Evolutionary conservation across 2,113 vertebrate species (phyloP).

Genomic region (Sander vitreus): DNA sequence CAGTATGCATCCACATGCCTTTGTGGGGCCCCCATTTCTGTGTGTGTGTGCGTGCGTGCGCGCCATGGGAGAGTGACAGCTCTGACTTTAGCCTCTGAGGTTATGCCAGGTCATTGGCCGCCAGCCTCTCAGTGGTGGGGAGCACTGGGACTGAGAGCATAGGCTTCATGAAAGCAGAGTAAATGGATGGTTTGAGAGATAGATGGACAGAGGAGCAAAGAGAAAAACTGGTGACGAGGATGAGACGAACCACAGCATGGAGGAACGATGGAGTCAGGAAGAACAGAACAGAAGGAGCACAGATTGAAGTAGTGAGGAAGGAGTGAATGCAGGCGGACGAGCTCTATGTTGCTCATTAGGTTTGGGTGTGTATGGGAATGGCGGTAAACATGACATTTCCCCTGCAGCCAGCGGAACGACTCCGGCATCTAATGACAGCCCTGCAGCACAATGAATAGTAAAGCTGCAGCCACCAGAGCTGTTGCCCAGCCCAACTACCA

Average conservation of each 20-base stretch:
- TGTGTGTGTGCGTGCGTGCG: conserved; percentile 22
- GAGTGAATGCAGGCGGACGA: conserved; percentile 34
- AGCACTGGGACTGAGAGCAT: conserved; percentile 19
- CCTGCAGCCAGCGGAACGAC: conserved; percentile 72
- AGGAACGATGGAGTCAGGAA: conserved; percentile 6
- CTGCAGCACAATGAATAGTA: conserved; percentile 79
- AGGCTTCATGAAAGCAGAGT: conserved; percentile 42
- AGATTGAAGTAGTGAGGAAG: conserved; percentile 14
- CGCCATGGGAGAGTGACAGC: conserved; percentile 47
- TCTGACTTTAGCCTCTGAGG: conserved; percentile 65
- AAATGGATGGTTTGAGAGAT: conserved; percentile 54
- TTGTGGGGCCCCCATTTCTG: neutral
- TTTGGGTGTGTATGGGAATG: conserved; percentile 83
- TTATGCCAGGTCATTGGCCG: conserved; percentile 60
- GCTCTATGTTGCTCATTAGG: conserved; percentile 75
- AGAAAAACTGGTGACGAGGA: conserved; percentile 22
- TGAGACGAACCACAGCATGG: conserved; percentile 32
- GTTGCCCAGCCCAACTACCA: conserved; percentile 62
- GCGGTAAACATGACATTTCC: conserved; percentile 81
- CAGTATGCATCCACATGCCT: conserved; percentile 24
- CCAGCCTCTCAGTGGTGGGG: conserved; percentile 37
- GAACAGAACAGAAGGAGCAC: conserved; percentile 14
- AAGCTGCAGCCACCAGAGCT: conserved; percentile 73
- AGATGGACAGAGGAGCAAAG: conserved; percentile 18
- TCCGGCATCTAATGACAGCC: conserved; percentile 82